phyloP scores from a whole-genome alignment of 2,797 vertebrate genomes.

The Bryconaethiops microstoma region DNA sequence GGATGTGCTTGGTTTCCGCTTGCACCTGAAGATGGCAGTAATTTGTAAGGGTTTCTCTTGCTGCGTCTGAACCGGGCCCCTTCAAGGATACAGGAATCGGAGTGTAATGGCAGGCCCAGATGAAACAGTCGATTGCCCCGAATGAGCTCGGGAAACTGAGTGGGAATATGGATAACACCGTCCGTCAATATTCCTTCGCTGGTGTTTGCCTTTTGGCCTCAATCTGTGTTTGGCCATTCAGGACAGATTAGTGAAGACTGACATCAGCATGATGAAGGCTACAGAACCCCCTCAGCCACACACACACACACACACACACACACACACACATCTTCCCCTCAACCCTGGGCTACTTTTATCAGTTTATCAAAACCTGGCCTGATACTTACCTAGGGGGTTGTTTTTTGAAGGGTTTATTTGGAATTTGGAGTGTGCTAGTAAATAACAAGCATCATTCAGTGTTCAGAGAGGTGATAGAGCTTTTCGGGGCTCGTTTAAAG shows the following conservation, averaged over 20 bases:
- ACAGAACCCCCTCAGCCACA: not conserved
- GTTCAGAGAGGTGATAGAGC: conserved; percentile 16
- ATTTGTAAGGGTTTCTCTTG: conserved; percentile 68
- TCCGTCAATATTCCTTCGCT: not conserved
- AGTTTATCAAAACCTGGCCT: not conserved
- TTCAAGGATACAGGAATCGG: conserved; percentile 49
- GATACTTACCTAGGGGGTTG: not conserved
- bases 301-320: too few species aligned
- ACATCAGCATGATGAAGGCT: not conserved
- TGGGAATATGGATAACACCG: not conserved
- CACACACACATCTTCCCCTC: too few species aligned
- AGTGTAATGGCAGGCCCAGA: conserved; percentile 30
- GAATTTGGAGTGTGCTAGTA: not conserved
- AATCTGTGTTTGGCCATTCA: not conserved
- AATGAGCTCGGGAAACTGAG: not conserved
- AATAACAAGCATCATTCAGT: not conserved
- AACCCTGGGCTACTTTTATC: not conserved
- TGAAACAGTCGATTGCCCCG: not conserved
- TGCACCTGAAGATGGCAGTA: conserved; percentile 80
- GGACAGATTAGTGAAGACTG: conserved; percentile 13
- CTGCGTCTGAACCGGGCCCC: conserved; percentile 43
- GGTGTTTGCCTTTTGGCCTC: not conserved
- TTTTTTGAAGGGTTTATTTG: not conserved
- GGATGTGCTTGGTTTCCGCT: conserved; percentile 65
- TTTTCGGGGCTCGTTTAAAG: conserved; percentile 4